Conservation (phyloP, 2,113 vertebrate genomes). For the Oncorhynchus masou region DNA sequence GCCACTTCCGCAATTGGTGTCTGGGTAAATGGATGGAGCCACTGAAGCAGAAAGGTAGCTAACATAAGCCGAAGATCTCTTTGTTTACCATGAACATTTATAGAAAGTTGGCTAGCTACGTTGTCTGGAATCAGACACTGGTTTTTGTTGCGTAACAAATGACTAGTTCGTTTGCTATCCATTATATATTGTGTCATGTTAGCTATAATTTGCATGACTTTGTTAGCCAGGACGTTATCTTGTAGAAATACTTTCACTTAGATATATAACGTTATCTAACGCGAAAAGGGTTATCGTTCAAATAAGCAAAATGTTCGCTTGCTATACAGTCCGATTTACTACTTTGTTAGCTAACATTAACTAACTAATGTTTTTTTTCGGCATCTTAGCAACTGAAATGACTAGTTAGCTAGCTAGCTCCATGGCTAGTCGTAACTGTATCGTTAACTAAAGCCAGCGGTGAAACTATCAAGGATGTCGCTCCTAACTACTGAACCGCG, state of each 20-base stretch:
- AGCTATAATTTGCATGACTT: background rate
- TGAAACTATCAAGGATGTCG: background rate
- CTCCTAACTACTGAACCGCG: background rate
- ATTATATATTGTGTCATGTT: background rate
- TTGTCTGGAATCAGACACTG: background rate
- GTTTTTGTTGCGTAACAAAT: background rate
- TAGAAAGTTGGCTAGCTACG: background rate
- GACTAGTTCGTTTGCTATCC: background rate
- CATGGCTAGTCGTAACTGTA: background rate
- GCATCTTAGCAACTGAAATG: too few relatives aligned
- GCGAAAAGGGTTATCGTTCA: background rate
- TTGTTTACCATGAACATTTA: background rate
- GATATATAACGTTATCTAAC: background rate
- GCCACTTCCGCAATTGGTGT: constrained; percentile 75
- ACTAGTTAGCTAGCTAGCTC: too few relatives aligned
- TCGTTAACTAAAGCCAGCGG: background rate
- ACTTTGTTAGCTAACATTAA: too few relatives aligned
- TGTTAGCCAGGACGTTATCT: too few relatives aligned
- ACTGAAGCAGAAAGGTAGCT: constrained; percentile 64
- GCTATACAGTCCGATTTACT: too few relatives aligned
- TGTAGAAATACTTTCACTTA: too few relatives aligned
- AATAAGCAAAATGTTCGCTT: background rate
- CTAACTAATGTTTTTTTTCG: too few relatives aligned
- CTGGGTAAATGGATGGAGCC: constrained; percentile 60
- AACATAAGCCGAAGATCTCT: background rate